These are phyloP conservation scores for Drosophila watanabei DNA, from an alignment of 1,140 invertebrate species.

Conservation along the genomic window DNA sequence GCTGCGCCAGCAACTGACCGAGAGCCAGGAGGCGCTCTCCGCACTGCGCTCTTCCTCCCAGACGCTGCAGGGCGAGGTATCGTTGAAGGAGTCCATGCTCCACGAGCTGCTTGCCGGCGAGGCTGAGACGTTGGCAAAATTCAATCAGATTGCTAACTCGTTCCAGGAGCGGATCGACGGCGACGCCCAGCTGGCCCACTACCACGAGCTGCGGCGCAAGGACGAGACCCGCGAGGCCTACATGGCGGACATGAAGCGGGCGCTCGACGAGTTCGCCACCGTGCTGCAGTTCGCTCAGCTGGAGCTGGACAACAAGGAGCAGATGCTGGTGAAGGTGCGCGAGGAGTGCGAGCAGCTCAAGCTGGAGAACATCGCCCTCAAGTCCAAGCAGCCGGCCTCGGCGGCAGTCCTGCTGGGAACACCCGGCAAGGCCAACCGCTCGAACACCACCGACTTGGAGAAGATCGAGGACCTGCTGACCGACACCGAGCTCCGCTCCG, in stretches of 20 bases:
- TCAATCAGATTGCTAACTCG: constrained; percentile 86
- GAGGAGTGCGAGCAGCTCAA: constrained; percentile 84
- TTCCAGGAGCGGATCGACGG: constrained; percentile 85
- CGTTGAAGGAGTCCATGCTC: constrained; percentile 82
- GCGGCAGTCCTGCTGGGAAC: constrained; percentile 43
- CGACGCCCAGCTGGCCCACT: constrained; percentile 78
- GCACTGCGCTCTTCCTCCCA: constrained; percentile 71
- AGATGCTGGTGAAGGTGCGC: constrained; percentile 74
- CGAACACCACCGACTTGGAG: constrained; percentile 79
- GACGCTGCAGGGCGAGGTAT: constrained; percentile 81
- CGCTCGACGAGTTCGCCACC: constrained; percentile 82
- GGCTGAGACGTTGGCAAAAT: constrained; percentile 85
- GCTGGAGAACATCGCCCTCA: constrained; percentile 82
- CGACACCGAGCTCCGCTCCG: constrained; percentile 77
- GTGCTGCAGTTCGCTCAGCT: constrained; percentile 82
- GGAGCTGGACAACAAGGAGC: constrained; percentile 84
- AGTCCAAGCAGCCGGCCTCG: constrained; percentile 72
- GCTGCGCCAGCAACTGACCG: constrained; percentile 78
- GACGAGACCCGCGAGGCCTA: constrained; percentile 83
- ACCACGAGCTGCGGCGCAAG: constrained; percentile 80
- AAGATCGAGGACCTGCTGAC: constrained; percentile 80
- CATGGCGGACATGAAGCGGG: constrained; percentile 85
- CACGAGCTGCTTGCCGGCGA: constrained; percentile 83
- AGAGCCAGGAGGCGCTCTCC: constrained; percentile 69
- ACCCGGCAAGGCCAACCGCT: constrained; percentile 65